phyloP scores from a whole-genome alignment of 1,140 invertebrate genomes.

The Achroia grisella region DNA sequence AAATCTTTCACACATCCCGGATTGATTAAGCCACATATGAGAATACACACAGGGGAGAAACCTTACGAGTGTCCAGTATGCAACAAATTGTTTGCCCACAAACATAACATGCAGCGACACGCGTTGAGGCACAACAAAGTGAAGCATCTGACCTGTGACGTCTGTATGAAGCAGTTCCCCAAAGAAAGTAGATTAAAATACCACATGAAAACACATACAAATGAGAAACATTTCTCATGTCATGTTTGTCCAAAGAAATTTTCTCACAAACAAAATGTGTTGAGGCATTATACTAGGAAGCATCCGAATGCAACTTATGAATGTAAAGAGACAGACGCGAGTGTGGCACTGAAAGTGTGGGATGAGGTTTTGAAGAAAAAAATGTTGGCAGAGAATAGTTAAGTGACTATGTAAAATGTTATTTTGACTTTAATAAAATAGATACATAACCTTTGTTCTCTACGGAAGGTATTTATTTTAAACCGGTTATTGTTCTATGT shows the following conservation, averaged over 20 bases:
- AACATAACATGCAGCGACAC: conserved; percentile 87
- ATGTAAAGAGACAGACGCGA: conserved; percentile 35
- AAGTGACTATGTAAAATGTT: no score
- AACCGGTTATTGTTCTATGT: no score
- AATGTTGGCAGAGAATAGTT: not conserved
- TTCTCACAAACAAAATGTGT: conserved; percentile 77
- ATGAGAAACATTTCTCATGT: conserved; percentile 90
- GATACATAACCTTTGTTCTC: no score
- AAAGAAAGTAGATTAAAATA: conserved; percentile 86
- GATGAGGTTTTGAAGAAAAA: conserved; percentile 21
- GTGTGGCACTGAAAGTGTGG: conserved; percentile 35
- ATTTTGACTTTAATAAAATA: no score
- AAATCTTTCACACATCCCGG: conserved; percentile 86
- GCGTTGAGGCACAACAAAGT: conserved; percentile 86
- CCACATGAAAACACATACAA: conserved; percentile 87
- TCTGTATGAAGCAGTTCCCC: conserved; percentile 88
- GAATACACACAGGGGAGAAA: conserved; percentile 90
- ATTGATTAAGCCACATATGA: conserved; percentile 83
- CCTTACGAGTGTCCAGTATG: conserved; percentile 90
- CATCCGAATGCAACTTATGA: conserved; percentile 37
- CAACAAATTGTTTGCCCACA: conserved; percentile 87
- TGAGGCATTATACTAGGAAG: conserved; percentile 40
- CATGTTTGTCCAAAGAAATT: conserved; percentile 93
- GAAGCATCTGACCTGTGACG: conserved; percentile 85
- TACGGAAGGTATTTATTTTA: no score